Evolutionary conservation across 2,113 vertebrate genomes (phyloP).

Genomic region (Gopherus flavomarginatus): DNA sequence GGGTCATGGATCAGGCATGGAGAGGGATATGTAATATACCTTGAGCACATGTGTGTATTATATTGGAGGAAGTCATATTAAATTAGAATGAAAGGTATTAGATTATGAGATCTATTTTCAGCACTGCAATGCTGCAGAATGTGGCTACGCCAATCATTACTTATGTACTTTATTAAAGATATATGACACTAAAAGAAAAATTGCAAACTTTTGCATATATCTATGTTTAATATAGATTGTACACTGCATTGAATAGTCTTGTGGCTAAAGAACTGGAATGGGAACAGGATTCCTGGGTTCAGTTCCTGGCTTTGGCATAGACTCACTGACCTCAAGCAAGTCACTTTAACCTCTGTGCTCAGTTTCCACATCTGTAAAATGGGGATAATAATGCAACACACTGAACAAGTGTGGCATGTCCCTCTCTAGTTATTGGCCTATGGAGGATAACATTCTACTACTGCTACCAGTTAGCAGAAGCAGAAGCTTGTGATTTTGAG

Average conservation of each 20-base stretch:
- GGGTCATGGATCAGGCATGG: accelerated
- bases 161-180: slow-evolving; percentile 11
- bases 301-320: not conserved
- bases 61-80: not conserved
- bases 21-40: not conserved
- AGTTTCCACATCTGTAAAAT: not conserved
- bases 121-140: not conserved
- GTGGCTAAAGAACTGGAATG: not conserved
- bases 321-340: not conserved
- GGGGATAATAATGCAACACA: not conserved
- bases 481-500: not conserved
- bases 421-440: not conserved
- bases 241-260: not conserved
- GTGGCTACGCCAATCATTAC: not conserved
- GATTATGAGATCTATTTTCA: not conserved
- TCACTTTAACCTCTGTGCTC: not conserved
- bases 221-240: not conserved
- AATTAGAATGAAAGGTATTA: not conserved
- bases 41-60: not conserved
- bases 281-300: not conserved
- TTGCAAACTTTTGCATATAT: not conserved
- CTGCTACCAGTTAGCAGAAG: not conserved
- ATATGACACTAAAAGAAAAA: not conserved
- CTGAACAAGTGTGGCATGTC: not conserved
- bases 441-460: not conserved